Evolutionary conservation across 1,140 invertebrate genomes (phyloP).

Genomic region (Homarus americanus): DNA sequence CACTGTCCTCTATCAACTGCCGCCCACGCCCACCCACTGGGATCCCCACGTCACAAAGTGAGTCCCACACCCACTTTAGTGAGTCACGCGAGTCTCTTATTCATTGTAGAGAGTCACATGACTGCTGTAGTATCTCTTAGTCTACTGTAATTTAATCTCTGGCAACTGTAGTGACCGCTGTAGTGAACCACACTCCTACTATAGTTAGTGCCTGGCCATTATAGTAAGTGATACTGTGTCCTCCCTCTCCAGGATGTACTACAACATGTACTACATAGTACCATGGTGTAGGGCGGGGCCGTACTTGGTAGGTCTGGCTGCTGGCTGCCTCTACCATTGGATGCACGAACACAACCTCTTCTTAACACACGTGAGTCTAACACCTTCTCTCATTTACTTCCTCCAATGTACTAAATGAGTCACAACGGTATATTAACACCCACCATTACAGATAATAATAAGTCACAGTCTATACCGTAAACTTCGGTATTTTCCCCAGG

Average conservation of each 20-base stretch:
- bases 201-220: too few species aligned
- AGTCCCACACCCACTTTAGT: neutral
- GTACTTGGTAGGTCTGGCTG: conserved; percentile 46
- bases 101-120: too few species aligned
- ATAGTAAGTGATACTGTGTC: neutral
- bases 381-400: neutral
- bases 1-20: conserved; percentile 37
- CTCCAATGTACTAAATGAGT: neutral
- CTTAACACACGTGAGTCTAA: conserved; percentile 34
- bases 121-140: too few species aligned
- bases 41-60: conserved; percentile 19
- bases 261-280: conserved; percentile 42
- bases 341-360: conserved; percentile 31
- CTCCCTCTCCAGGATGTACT: conserved; percentile 32
- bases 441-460: too few species aligned
- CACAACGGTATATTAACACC: too few species aligned
- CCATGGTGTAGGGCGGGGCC: conserved; percentile 58
- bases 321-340: conserved; percentile 39
- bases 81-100: too few species aligned
- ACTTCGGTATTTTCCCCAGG: too few species aligned
- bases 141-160: too few species aligned
- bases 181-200: too few species aligned
- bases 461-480: too few species aligned
- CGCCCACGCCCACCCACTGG: conserved; percentile 36
- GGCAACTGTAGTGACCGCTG: too few species aligned